Conservation (phyloP, 2,113 vertebrate species). For the Bambusicola thoracicus region DNA sequence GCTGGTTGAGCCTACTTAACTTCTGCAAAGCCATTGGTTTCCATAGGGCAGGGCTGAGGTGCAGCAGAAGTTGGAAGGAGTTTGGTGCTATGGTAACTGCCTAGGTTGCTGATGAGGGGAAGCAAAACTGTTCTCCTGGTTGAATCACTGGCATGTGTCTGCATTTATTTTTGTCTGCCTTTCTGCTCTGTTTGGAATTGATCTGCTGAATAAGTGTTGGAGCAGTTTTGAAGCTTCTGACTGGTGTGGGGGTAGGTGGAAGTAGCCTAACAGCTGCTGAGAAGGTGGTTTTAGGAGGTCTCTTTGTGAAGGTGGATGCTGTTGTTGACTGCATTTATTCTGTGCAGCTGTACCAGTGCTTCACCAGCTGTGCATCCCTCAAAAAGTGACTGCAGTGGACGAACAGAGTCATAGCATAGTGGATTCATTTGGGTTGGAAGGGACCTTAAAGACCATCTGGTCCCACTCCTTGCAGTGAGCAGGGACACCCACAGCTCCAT, state of each 20-base stretch:
- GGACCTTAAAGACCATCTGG: no score
- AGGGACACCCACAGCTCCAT: no score
- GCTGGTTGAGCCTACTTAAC: not conserved
- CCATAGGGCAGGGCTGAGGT: conserved; percentile 9
- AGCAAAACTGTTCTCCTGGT: not conserved
- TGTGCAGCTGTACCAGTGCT: not conserved
- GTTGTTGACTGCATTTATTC: not conserved
- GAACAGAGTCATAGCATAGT: not conserved
- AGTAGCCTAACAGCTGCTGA: not conserved
- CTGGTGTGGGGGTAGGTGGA: not conserved
- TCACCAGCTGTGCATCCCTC: not conserved
- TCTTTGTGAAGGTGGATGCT: not conserved
- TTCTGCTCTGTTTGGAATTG: not conserved
- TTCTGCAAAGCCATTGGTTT: not conserved
- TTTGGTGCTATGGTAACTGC: conserved; percentile 48
- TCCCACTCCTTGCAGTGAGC: no score
- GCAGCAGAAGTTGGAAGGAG: not conserved
- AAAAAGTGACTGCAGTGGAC: not conserved
- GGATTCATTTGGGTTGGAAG: no score
- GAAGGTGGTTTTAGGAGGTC: not conserved
- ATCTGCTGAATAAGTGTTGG: not conserved
- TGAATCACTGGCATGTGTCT: conserved; percentile 28
- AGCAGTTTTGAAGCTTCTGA: conserved; percentile 2
- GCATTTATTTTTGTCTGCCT: conserved; percentile 11
- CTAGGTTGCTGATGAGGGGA: conserved; percentile 1